Evolutionary conservation across 30 jellyfish, hydroid and myxozoan species (phyloP).

Genomic region (Aurelia aurita complex sp. Pacific): DNA sequence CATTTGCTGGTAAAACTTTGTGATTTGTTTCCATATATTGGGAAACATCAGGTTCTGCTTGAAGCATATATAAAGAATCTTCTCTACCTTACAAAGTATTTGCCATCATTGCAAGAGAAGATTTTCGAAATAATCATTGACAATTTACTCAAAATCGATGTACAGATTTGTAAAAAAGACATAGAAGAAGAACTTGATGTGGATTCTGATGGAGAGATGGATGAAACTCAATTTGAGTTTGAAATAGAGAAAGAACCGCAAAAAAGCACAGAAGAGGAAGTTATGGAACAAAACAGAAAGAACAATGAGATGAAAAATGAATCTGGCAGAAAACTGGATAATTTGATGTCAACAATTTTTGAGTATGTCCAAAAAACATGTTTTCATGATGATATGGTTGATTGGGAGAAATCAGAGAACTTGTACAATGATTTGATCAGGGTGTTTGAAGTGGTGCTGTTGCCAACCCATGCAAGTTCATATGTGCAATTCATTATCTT

Average conservation of each 20-base stretch:
- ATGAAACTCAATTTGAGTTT: constrained; percentile 46
- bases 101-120: constrained; percentile 47
- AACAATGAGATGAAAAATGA: constrained; percentile 41
- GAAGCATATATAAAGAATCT: constrained; percentile 43
- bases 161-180: constrained; percentile 51
- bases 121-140: constrained; percentile 50
- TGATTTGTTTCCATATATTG: constrained; percentile 58
- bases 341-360: constrained; percentile 41
- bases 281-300: background rate
- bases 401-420: constrained; percentile 39
- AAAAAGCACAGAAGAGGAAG: background rate
- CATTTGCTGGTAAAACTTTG: constrained; percentile 14
- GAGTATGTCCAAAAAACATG: constrained; percentile 28
- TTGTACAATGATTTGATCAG: constrained; percentile 29
- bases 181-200: constrained; percentile 33
- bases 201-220: constrained; percentile 39
- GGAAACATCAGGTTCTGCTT: constrained; percentile 32
- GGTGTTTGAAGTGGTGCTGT: constrained; percentile 52
- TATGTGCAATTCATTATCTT: constrained; percentile 69
- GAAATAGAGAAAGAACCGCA: constrained; percentile 42
- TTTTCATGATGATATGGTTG: constrained; percentile 25
- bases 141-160: constrained; percentile 65
- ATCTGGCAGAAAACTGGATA: constrained; percentile 57
- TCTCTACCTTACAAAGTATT: constrained; percentile 27
- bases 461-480: constrained; percentile 73